Evolutionary conservation across 1,140 invertebrate genomes (phyloP).

Genomic region (Holotrichia oblita): DNA sequence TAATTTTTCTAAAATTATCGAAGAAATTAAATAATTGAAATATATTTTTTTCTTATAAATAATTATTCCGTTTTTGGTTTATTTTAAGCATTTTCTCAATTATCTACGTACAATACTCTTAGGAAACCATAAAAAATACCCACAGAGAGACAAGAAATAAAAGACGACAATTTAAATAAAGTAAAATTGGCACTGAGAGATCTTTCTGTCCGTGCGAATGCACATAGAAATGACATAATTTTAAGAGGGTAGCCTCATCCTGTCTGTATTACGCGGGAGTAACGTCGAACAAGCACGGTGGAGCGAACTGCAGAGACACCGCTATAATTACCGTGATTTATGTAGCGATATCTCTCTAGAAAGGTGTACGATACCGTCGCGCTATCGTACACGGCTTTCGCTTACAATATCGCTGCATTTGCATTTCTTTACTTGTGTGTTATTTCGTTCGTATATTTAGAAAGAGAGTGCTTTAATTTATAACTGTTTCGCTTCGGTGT

Average conservation of each 20-base stretch:
- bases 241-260: neutral
- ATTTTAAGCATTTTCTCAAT: too few relatives aligned
- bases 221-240: conserved; percentile 39
- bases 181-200: conserved; percentile 12
- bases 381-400: neutral
- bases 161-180: conserved; percentile 22
- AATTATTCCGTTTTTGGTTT: too few relatives aligned
- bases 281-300: neutral
- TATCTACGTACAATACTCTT: neutral
- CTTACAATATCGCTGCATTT: neutral
- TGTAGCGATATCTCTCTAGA: conserved; percentile 38
- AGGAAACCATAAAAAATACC: neutral
- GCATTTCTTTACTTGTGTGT: conserved; percentile 25
- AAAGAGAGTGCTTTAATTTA: too few relatives aligned
- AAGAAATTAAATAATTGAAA: too few relatives aligned
- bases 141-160: neutral
- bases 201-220: conserved; percentile 26
- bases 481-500: too few relatives aligned
- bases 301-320: conserved; percentile 35
- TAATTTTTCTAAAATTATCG: too few relatives aligned
- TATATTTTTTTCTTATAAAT: too few relatives aligned
- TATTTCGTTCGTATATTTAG: neutral
- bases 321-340: conserved; percentile 39
- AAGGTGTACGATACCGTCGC: neutral
- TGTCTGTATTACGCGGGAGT: conserved; percentile 25